A percentile compares a stretch with the other conserved stretches of the same genome.
These are phyloP conservation scores for Drosophila willistoni DNA, from an alignment of 1,140 invertebrate genomes.

Conservation along the genomic window DNA sequence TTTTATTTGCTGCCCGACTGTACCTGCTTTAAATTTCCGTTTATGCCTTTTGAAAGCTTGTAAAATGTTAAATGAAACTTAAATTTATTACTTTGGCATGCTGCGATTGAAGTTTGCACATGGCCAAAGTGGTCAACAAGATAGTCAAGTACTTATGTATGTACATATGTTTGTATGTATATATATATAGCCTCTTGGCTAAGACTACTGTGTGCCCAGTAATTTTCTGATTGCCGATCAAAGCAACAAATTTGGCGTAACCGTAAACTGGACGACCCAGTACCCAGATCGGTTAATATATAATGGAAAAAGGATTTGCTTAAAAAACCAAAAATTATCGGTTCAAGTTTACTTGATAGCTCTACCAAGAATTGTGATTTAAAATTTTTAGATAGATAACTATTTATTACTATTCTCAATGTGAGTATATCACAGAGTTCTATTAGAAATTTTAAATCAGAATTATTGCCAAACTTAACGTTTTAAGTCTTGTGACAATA, in stretches of 20 bases:
- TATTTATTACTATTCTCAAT: too few relatives aligned
- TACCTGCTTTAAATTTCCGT: constrained; percentile 76
- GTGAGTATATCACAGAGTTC: too few relatives aligned
- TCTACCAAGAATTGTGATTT: too few relatives aligned
- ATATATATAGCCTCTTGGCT: constrained; percentile 20
- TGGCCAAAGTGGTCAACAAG: constrained; percentile 31
- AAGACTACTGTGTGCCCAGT: constrained; percentile 39
- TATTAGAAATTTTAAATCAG: too few relatives aligned
- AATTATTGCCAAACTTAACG: too few relatives aligned
- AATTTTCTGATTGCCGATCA: constrained; percentile 44
- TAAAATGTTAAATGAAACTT: constrained; percentile 82
- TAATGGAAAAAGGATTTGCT: neutral
- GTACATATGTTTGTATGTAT: too few relatives aligned
- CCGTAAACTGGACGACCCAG: constrained; percentile 21
- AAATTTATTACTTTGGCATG: constrained; percentile 73
- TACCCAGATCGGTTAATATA: too few relatives aligned
- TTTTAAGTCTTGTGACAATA: too few relatives aligned
- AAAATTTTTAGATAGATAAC: too few relatives aligned
- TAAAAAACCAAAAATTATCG: too few relatives aligned
- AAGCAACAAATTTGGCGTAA: constrained; percentile 33
- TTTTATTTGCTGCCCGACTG: constrained; percentile 26
- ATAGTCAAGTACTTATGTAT: constrained; percentile 44
- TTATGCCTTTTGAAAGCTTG: constrained; percentile 80
- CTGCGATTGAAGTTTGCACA: constrained; percentile 72
- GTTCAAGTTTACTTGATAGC: too few relatives aligned